Conservation (phyloP, 2,888 invertebrate species). For the Embidobia sp. region DNA sequence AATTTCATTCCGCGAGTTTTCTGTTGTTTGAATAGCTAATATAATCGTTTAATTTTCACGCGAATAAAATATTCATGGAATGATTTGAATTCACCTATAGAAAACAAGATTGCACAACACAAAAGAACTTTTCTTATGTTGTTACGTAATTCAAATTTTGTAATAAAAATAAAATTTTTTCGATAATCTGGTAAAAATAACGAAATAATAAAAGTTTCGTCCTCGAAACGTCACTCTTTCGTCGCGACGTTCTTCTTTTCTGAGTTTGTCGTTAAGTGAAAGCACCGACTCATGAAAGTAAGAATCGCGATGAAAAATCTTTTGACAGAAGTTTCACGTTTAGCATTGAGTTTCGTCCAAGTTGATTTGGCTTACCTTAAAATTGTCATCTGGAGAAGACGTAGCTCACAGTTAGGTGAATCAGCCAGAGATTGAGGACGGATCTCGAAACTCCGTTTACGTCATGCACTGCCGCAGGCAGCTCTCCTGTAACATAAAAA, state of each 20-base stretch:
- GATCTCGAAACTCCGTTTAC: slow-evolving; percentile 80
- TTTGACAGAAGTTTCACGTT: slow-evolving; percentile 11
- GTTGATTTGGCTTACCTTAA: slow-evolving; percentile 73
- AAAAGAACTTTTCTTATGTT: too few species aligned
- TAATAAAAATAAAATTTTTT: too few species aligned
- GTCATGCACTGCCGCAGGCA: slow-evolving; percentile 81
- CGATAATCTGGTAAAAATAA: too few species aligned
- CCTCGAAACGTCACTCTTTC: background rate
- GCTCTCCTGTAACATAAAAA: slow-evolving; percentile 77
- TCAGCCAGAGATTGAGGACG: slow-evolving; percentile 80
- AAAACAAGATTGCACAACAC: too few species aligned
- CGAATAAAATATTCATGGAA: too few species aligned
- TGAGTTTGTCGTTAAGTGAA: slow-evolving; percentile 11
- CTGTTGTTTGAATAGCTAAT: too few species aligned
- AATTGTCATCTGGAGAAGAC: slow-evolving; percentile 81
- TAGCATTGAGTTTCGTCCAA: slow-evolving; percentile 10
- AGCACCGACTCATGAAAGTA: slow-evolving; percentile 7
- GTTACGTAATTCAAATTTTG: too few species aligned
- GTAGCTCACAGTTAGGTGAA: slow-evolving; percentile 79
- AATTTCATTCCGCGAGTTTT: too few species aligned
- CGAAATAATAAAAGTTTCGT: too few species aligned
- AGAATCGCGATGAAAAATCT: slow-evolving; percentile 8
- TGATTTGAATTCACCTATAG: too few species aligned
- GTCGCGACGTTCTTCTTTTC: background rate
- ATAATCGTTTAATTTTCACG: too few species aligned